phyloP scores from a whole-genome alignment of 2,888 invertebrate species.

The Hermaeophaga mercurialis region DNA sequence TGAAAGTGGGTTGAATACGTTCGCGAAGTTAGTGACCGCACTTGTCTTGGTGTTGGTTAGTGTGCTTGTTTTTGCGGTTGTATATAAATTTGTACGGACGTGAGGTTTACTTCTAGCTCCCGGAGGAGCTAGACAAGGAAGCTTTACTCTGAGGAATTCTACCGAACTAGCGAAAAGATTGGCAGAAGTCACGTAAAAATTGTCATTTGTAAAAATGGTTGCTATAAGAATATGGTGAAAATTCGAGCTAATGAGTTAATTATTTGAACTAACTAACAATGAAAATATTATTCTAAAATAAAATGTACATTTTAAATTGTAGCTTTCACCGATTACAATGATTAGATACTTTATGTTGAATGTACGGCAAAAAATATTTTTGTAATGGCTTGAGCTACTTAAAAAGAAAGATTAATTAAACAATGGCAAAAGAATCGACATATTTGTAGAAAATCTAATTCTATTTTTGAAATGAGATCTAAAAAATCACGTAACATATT shows the following conservation, averaged over 20 bases:
- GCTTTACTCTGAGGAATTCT: slow-evolving; percentile 43
- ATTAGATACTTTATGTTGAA: too few species aligned
- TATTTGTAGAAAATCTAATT: neutral
- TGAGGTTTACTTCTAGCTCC: slow-evolving; percentile 78
- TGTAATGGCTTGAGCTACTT: neutral
- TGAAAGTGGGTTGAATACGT: slow-evolving; percentile 71
- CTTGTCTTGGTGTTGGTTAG: slow-evolving; percentile 71
- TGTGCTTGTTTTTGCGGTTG: slow-evolving; percentile 73
- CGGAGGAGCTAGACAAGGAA: slow-evolving; percentile 48
- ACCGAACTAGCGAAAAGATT: slow-evolving; percentile 7
- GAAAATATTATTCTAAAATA: too few species aligned
- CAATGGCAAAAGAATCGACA: neutral
- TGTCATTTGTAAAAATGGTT: too few species aligned
- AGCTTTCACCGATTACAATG: too few species aligned
- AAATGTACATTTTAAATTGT: too few species aligned
- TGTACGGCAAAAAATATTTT: neutral
- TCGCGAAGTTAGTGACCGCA: slow-evolving; percentile 74
- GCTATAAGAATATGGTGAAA: too few species aligned
- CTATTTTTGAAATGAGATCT: neutral
- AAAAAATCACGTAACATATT: neutral
- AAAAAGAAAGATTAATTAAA: neutral
- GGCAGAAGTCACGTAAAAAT: slow-evolving; percentile 13
- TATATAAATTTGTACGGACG: slow-evolving; percentile 76
- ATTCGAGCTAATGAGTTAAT: too few species aligned
- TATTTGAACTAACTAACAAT: too few species aligned